These are phyloP conservation scores for Xenopus tropicalis DNA, from an alignment of 2,113 vertebrate genomes.

Conservation along the genomic window DNA sequence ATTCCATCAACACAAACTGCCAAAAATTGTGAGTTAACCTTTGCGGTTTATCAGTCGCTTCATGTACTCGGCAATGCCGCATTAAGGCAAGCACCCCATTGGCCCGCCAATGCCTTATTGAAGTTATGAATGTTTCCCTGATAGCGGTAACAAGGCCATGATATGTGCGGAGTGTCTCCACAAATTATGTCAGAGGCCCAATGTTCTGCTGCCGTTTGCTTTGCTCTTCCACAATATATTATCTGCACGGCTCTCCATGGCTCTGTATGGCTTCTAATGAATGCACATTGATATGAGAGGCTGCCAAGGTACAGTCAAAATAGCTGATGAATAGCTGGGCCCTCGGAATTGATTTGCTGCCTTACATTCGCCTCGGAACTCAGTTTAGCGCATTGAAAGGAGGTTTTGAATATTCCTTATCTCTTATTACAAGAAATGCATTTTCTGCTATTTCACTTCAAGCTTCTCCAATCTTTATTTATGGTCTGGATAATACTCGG, in stretches of 20 bases:
- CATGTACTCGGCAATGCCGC: neutral
- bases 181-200: conserved; percentile 8
- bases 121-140: conserved; percentile 1
- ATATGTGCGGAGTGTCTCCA: neutral
- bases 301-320: conserved; percentile 28
- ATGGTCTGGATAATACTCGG: neutral
- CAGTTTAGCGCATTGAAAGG: conserved; percentile 16
- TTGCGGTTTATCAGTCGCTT: neutral
- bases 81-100: neutral
- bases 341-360: conserved; percentile 29
- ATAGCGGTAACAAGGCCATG: conserved; percentile 4
- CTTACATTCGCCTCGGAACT: conserved; percentile 19
- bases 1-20: neutral
- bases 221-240: conserved; percentile 19
- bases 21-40: neutral
- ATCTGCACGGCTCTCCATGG: conserved; percentile 9
- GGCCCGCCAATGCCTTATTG: neutral
- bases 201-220: conserved; percentile 16
- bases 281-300: conserved; percentile 28
- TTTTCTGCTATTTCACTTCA: conserved; percentile 16
- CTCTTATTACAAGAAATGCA: conserved; percentile 23
- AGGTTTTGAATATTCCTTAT: conserved; percentile 27
- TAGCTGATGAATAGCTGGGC: conserved; percentile 27
- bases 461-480: neutral
- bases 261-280: conserved; percentile 28